These are phyloP conservation scores for Microcebus tavaratra DNA, from an alignment of 2,113 vertebrate species.

Conservation along the genomic window DNA sequence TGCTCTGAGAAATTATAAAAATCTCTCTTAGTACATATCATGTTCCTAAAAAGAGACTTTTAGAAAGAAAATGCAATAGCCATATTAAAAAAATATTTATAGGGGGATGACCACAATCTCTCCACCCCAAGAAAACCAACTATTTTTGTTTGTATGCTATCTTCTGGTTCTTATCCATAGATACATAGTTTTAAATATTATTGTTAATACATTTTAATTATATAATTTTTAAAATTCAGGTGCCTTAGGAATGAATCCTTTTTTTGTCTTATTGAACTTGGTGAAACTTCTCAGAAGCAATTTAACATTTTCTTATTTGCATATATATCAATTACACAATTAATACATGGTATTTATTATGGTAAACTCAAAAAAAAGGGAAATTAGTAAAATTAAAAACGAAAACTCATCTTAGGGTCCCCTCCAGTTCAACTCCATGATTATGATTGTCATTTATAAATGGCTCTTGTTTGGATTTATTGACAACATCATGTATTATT, in stretches of 20 bases:
- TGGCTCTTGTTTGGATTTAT: not conserved
- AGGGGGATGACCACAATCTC: not conserved
- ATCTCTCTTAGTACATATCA: not conserved
- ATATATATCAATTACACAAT: not conserved
- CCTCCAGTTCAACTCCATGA: not conserved
- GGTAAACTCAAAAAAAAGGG: not conserved
- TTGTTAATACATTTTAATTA: not conserved
- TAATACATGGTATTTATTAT: not conserved
- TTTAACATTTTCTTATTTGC: constrained; percentile 16
- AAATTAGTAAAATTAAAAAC: not conserved
- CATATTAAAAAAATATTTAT: not conserved
- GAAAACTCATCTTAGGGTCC: not conserved
- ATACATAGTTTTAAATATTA: not conserved
- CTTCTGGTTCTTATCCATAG: not conserved
- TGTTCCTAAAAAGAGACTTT: not conserved
- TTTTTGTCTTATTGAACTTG: constrained; percentile 18
- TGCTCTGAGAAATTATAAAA: not conserved
- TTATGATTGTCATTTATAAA: not conserved
- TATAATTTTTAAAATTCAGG: constrained; percentile 30
- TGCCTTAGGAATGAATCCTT: not conserved
- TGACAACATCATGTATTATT: not conserved
- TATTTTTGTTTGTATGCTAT: not conserved
- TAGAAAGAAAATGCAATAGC: not conserved
- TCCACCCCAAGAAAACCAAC: not conserved
- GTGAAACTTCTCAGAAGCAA: not conserved